Base-by-base conservation (phyloP, 2,113 vertebrate genomes). In the Sinocyclocheilus anshuiensis region DNA sequence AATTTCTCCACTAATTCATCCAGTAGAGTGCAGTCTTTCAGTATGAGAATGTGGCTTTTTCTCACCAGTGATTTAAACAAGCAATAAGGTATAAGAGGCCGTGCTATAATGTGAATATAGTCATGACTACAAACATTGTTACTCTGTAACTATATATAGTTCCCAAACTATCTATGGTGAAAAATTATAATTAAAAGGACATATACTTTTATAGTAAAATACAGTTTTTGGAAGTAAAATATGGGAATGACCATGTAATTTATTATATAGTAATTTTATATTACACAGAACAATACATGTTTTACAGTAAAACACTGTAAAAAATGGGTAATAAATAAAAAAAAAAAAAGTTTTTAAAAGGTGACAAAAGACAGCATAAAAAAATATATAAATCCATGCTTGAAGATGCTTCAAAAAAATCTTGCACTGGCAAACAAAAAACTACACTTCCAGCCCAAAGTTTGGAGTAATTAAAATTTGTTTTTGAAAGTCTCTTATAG, bases 1-100 rank as follows among this genome's bases (percentile, higher is more conserved):
- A 84, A 88, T 90, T 89, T 88, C 88, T 85, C 61, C 79, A 16
- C 57, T 86, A 72, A 87, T 87, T 88, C 90, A 86, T 87, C 78
- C 86, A 48, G 74, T 75, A 80, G 81, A 85, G 77, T 45, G 55
- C 24, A 50, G 74, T 61, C 77, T 83, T 78, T 75, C 77, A 72
- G 61, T 63, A 36, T 71, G 42, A 80, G 48, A 78, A 77, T 79
- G 33, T 39, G 48, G 9, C 50, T 42, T 33, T 48, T 76, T 80
- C 12, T 26, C 13, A 65, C 36, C 42, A 74, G 57, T 16, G 6
- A 26, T 77, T 65, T 29, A 71, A 39, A 77, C 72, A 22, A 72
- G 18, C 33, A 72, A 72, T 22, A 22, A 22, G 10, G 42, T 4
- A 75, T 48, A 6, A 24, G 72, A 75, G 10, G 39, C 11, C 0